Base-by-base conservation (phyloP, 2,888 invertebrate species). In the Listrodromus nycthemerus region DNA sequence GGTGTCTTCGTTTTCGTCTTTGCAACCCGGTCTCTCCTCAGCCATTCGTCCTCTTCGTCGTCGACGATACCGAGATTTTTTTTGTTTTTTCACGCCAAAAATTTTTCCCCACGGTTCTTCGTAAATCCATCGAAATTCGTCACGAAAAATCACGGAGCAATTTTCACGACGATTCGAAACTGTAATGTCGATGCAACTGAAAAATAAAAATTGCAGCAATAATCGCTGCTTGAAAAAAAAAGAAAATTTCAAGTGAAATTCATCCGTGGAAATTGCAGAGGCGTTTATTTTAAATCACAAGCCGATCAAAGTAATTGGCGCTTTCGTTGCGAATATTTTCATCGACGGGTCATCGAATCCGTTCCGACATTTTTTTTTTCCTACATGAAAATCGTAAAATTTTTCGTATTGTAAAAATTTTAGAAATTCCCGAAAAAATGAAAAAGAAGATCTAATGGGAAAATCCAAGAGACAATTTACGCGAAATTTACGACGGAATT, bases 1-100 rank as follows among this genome's bases (percentile, higher is more conserved):
- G 70, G 21, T 78, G 65, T 79, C 84, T 84, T 65, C 69, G 24
- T 65, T 76, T 52, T 65, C 45, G 50, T 74, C 73, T 74, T 63
- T 65, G 65, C 24, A 65, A 65, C 13, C 50, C 27, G 2, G 6
- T 63, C 48, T 27, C 63, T 48, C n/a, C 37, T 19, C 4, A 19
- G 10, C 27, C 45, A 63, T 45, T 48, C 48, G 45, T 33, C 52
- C 16, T 21, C 63, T 48, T 6, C 30, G 13, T 30, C 27, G 30
- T 13, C 30, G 45, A 74, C 30, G 48, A 55, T 74, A 27, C 16
- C 63, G 10, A 13, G 13, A 48, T 30, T 58, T 33, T 52, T 33
- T 48, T 52, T 21, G 13, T 45, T 66, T 66, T 45, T 30, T 66
- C 41, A 24, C 41, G 41, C 37, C 45, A 52, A 52, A 52, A 21